Base-by-base conservation (phyloP, 2,113 vertebrate species). In the Serilophus lunatus region DNA sequence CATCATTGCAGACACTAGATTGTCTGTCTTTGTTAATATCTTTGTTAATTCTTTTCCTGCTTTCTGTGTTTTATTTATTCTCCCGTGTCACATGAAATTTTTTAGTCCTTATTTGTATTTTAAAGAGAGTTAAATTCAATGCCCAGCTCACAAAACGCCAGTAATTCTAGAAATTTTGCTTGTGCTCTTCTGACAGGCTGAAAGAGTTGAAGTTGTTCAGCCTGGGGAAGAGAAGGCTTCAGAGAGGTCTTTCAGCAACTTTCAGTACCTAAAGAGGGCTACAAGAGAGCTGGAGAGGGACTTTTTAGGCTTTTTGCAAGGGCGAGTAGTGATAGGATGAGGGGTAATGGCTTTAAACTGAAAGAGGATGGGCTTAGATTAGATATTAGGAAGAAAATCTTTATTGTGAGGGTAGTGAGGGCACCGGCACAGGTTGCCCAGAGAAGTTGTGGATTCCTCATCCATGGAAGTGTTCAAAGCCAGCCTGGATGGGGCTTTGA, bases 11-110 rank as follows among this genome's bases (percentile, higher is more conserved):
- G 45, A 42, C 14, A 23, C 22, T 80, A 56, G 24, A 5, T 59
- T 83, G 29, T n/a, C 42, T 8, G 0, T 22, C 7, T 57, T 33
- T 23, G 6, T 38, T 59, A 0, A 4, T 38, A 44, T 65, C 8
- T 65, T 49, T 49, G 20, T 24, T 49, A 23, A 42, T 8, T 35
- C 24, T 65, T 33, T 20, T 3, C 3, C 31, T 56, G 3, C 25
- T 75, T 93, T 79, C 54, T 66, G 38, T 8, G 19, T 72, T 83
- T 79, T 4, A 0, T 42, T 68, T 68, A 31, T 36, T 87, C 69
- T 5, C 7, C 3, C 25, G 44, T 54, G 20, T 72, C 26, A n/a
- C 2, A 0, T 38, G 8, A 78, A 17, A 36, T 12, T 24, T 49
- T 64, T 57, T 33, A 57, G 8, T 31, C 12, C 20, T 57, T 65